phyloP scores from a whole-genome alignment of 1,140 invertebrate species.

The Hestina assimilis region DNA sequence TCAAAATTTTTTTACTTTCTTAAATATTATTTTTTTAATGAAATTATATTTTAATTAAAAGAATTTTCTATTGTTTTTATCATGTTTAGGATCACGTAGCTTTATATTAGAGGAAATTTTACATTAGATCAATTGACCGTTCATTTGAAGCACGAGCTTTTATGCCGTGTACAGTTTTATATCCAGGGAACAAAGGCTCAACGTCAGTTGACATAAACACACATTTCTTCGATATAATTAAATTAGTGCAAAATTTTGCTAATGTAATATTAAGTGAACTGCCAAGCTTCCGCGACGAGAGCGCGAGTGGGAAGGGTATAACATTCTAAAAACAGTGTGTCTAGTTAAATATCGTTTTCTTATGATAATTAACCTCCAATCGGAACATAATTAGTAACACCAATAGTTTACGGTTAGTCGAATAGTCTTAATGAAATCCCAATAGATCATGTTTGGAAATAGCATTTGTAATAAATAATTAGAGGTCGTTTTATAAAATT shows the following conservation, averaged over 20 bases:
- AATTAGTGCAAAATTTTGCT: conserved; percentile 32
- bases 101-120: conserved; percentile 48
- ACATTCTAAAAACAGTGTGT: conserved; percentile 35
- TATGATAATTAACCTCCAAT: conserved; percentile 55
- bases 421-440: conserved; percentile 56
- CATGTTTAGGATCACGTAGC: conserved; percentile 15
- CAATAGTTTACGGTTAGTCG: conserved; percentile 66
- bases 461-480: conserved; percentile 74
- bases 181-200: conserved; percentile 58
- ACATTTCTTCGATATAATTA: conserved; percentile 11
- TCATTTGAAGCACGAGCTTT: conserved; percentile 35
- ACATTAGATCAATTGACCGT: conserved; percentile 51
- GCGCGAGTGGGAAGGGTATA: conserved; percentile 28
- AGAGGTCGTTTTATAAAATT: conserved; percentile 67
- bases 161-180: conserved; percentile 52
- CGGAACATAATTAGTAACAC: conserved; percentile 58
- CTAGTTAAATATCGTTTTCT: conserved; percentile 49
- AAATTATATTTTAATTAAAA: conserved; percentile 32
- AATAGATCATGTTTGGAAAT: conserved; percentile 59
- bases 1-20: conserved; percentile 19
- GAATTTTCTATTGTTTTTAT: conserved; percentile 19
- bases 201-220: conserved; percentile 27
- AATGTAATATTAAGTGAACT: conserved; percentile 29
- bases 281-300: conserved; percentile 23
- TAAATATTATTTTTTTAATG: conserved; percentile 50